These are phyloP conservation scores for Sarcophaga bullata DNA, from an alignment of 1,140 invertebrate species.

Conservation along the genomic window DNA sequence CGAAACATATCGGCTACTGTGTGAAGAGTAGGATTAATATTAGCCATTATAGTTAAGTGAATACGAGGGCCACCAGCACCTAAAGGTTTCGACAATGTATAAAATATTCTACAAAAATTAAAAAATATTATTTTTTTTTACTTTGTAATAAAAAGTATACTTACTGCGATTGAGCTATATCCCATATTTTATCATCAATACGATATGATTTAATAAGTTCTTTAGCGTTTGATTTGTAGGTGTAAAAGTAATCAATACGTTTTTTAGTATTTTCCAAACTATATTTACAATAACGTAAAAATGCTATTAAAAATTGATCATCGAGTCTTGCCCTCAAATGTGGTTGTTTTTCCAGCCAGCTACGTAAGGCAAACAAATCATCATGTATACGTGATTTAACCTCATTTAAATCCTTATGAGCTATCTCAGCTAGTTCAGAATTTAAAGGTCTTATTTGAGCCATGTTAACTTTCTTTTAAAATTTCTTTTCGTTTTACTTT, in stretches of 20 bases:
- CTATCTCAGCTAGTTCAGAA: slow-evolving; percentile 67
- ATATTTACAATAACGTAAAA: slow-evolving; percentile 75
- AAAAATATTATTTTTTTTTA: background rate
- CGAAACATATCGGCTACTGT: slow-evolving; percentile 64
- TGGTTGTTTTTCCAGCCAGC: slow-evolving; percentile 73
- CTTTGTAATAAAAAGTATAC: background rate
- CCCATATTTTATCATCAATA: slow-evolving; percentile 58
- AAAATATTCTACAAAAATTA: slow-evolving; percentile 53
- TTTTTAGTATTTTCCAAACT: slow-evolving; percentile 74
- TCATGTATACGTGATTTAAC: slow-evolving; percentile 66
- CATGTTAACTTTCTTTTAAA: slow-evolving; percentile 48
- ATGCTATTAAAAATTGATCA: slow-evolving; percentile 72
- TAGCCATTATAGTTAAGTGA: slow-evolving; percentile 67
- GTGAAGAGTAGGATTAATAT: slow-evolving; percentile 66
- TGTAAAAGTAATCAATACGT: slow-evolving; percentile 70
- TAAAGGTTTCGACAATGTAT: slow-evolving; percentile 64
- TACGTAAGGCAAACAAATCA: slow-evolving; percentile 69
- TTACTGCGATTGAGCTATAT: slow-evolving; percentile 56
- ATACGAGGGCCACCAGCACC: slow-evolving; percentile 68
- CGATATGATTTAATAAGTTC: slow-evolving; percentile 51
- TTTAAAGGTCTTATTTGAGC: slow-evolving; percentile 65
- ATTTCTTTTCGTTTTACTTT: slow-evolving; percentile 23
- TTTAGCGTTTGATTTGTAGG: slow-evolving; percentile 57
- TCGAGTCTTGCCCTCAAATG: slow-evolving; percentile 69
- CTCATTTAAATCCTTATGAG: slow-evolving; percentile 70